These are phyloP conservation scores for Bovichtus diacanthus DNA, from an alignment of 2,797 vertebrate genomes.

Conservation along the genomic window DNA sequence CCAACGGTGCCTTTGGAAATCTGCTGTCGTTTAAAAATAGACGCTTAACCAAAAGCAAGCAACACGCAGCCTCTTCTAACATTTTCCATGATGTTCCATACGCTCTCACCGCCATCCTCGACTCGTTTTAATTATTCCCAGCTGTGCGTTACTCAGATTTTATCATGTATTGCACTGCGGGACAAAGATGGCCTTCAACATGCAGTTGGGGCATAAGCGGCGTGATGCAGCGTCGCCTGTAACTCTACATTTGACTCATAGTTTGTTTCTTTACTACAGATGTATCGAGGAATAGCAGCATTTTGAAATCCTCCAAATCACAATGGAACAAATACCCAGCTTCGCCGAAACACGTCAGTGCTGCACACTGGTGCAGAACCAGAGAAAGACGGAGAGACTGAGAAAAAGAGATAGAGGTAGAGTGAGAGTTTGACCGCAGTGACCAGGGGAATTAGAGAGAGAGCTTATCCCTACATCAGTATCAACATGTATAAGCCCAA, in stretches of 20 bases:
- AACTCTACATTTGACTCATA: background rate
- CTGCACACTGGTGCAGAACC: background rate
- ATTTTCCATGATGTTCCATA: background rate
- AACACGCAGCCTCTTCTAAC: too few relatives aligned
- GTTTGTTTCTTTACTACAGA: too few relatives aligned
- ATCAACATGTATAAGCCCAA: constrained; percentile 76
- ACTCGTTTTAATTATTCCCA: background rate
- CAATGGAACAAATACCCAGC: background rate
- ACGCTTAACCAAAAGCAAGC: background rate
- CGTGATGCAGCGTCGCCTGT: too few relatives aligned
- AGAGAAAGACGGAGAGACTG: constrained; percentile 19
- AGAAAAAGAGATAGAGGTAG: constrained; percentile 26
- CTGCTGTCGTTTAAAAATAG: background rate
- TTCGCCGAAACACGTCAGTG: constrained; percentile 4
- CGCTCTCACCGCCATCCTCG: background rate
- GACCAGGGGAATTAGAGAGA: constrained; percentile 76
- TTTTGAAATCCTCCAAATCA: background rate
- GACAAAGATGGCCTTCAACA: background rate
- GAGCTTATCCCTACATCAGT: constrained; percentile 74
- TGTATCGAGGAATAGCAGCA: background rate
- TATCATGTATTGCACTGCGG: background rate
- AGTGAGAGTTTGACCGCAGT: constrained; percentile 57
- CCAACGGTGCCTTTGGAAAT: background rate
- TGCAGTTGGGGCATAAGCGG: too few relatives aligned
- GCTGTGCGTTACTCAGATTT: background rate